Evolutionary conservation across 2,797 vertebrate species (phyloP), one percentile per base, ranked within the genome.

Genomic region (Valencia hispanica): DNA sequence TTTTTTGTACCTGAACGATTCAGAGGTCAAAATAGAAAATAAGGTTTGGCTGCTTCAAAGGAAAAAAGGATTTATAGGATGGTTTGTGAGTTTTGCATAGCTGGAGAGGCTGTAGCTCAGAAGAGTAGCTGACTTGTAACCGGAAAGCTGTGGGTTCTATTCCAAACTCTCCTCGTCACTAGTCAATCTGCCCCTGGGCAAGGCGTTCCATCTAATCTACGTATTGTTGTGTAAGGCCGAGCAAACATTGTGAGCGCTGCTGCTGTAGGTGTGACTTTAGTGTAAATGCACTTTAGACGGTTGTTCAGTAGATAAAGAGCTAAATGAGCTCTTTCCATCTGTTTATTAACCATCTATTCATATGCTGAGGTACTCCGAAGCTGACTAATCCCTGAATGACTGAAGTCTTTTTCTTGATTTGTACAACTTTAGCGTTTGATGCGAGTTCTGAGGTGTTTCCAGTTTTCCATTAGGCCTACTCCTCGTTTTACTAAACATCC

Each of bases 1-100:
- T n/a, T 65, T n/a, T 65, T 65, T 65, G 63, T 41, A 39, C 36
- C 63, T 65, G 36, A 65, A n/a, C 41, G 63, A 65, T 41, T 65
- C 34, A 65, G 22, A 39, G 9, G 63, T 39, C 22, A 41, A 39
- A 65, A 65, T 14, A 41, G 10, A 41, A 39, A 65, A 39, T 39
- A 65, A 14, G 36, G 25, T n/a, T 65, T 65, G 63, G 63, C 20
- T 41, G 20, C 34, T 65, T 25, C 39, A 41, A 41, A 65, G 63
- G 20, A 25, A 65, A 39, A 65, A 65, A 22, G 34, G 30, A 61
- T 32, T 61, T 34, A 34, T 11, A 22, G 34, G 50, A 53, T 8
- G 22, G 7, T 53, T 53, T 25, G 5, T 2, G 50, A 8, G 5
- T 9, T 18, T 53, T 53, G 50, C 8, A 7, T 22, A 22, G 45